Evolutionary conservation across 2,113 vertebrate species (phyloP).

Genomic region (Peromyscus polionotus): DNA sequence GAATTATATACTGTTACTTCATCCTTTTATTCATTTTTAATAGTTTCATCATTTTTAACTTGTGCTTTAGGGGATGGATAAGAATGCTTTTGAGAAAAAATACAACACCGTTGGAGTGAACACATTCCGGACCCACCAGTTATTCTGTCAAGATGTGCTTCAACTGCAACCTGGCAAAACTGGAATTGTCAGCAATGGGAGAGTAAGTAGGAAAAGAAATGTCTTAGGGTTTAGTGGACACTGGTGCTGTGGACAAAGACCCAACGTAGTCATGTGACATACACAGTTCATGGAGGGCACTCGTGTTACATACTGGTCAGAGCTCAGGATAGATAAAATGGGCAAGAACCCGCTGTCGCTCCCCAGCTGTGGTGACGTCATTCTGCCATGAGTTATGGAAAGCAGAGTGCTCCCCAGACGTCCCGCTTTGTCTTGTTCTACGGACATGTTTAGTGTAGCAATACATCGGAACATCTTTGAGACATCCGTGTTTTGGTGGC

Average conservation of each 20-base stretch:
- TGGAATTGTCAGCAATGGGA: constrained; percentile 95
- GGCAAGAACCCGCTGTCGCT: background rate
- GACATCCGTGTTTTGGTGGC: background rate
- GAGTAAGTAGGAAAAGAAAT: constrained; percentile 89
- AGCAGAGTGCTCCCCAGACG: background rate
- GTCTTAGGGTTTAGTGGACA: background rate
- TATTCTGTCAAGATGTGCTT: constrained; percentile 94
- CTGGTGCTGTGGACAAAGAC: background rate
- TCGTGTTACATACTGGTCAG: background rate
- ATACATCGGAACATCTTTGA: background rate
- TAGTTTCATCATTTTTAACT: constrained; percentile 39
- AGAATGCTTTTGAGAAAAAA: constrained; percentile 95
- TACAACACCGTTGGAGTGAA: constrained; percentile 95
- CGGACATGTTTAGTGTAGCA: background rate
- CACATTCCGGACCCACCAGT: constrained; percentile 93
- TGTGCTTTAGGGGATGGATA: constrained; percentile 92
- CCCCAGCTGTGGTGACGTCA: fast-evolving
- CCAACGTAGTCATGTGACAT: background rate
- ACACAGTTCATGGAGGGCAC: too few relatives aligned
- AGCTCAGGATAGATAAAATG: background rate
- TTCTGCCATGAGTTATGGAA: fast-evolving
- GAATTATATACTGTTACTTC: constrained; percentile 1
- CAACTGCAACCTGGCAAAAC: constrained; percentile 92
- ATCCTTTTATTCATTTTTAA: background rate
- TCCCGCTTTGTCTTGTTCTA: background rate